These are phyloP conservation scores for Epinephelus moara DNA, from an alignment of 2,113 vertebrate genomes.

Conservation along the genomic window DNA sequence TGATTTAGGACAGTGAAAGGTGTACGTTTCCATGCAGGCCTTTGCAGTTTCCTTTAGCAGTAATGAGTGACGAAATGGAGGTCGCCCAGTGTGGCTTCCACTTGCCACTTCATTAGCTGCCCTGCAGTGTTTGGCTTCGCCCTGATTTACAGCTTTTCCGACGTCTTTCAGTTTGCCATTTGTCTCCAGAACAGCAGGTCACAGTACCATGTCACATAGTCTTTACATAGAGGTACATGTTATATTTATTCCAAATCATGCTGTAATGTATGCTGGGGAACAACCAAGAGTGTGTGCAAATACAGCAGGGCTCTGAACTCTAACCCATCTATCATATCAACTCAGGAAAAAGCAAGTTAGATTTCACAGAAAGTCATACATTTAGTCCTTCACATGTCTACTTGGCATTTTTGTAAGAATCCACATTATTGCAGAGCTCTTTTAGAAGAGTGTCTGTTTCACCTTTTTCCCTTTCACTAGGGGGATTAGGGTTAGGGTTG, in stretches of 20 bases:
- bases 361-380: background rate
- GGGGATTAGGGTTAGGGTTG: no score
- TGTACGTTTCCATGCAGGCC: constrained; percentile 1
- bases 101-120: constrained; percentile 69
- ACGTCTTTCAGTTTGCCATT: constrained; percentile 64
- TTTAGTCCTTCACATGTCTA: background rate
- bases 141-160: constrained; percentile 67
- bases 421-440: no score
- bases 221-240: constrained; percentile 24
- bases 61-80: constrained; percentile 62
- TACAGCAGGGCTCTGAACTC: background rate
- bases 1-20: constrained; percentile 62
- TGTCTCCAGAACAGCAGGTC: constrained; percentile 51
- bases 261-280: constrained; percentile 10
- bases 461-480: no score
- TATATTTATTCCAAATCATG: constrained; percentile 42
- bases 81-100: constrained; percentile 46
- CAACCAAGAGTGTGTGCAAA: constrained; percentile 7
- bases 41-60: constrained; percentile 39
- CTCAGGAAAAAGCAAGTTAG: background rate
- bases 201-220: background rate
- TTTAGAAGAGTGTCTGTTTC: no score
- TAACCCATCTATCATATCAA: background rate
- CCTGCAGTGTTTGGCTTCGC: constrained; percentile 66
- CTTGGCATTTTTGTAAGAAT: background rate